Evolutionary conservation across 1,140 invertebrate genomes (phyloP).

Genomic region (Ericerus pela): DNA sequence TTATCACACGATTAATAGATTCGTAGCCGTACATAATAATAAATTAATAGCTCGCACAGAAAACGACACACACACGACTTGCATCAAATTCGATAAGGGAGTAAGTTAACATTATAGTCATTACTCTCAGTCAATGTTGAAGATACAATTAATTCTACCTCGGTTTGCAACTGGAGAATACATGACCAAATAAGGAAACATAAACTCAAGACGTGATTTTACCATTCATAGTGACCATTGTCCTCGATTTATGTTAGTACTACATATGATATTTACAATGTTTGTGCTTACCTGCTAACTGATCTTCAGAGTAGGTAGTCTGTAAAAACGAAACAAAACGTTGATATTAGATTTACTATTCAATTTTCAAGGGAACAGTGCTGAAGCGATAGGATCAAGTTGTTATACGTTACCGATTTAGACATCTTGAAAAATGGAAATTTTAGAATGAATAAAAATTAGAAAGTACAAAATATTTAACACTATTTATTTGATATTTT

Average conservation of each 20-base stretch:
- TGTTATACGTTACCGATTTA: too few species aligned
- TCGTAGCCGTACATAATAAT: constrained; percentile 32
- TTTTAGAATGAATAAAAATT: too few species aligned
- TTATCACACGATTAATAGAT: constrained; percentile 36
- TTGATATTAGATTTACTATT: not conserved
- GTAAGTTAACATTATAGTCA: constrained; percentile 6
- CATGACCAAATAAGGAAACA: constrained; percentile 29
- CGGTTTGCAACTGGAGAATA: constrained; percentile 22
- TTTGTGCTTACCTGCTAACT: constrained; percentile 65
- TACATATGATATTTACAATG: not conserved
- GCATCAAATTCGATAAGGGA: constrained; percentile 3
- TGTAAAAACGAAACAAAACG: constrained; percentile 36
- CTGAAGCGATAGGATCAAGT: too few species aligned
- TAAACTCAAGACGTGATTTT: constrained; percentile 21
- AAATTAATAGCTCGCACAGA: not conserved
- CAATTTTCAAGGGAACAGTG: not conserved
- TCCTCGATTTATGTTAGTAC: constrained; percentile 25
- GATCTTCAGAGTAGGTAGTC: constrained; percentile 77
- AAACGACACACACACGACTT: not conserved
- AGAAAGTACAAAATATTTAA: too few species aligned
- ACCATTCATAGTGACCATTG: constrained; percentile 26
- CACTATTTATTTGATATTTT: too few species aligned
- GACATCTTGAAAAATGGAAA: too few species aligned
- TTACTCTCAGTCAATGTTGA: too few species aligned
- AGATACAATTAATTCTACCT: constrained; percentile 15